Percentiles rank a stretch among this genome's conserved stretches.
Conservation (phyloP, 2,113 vertebrate species). For the Triplophysa rosa region DNA sequence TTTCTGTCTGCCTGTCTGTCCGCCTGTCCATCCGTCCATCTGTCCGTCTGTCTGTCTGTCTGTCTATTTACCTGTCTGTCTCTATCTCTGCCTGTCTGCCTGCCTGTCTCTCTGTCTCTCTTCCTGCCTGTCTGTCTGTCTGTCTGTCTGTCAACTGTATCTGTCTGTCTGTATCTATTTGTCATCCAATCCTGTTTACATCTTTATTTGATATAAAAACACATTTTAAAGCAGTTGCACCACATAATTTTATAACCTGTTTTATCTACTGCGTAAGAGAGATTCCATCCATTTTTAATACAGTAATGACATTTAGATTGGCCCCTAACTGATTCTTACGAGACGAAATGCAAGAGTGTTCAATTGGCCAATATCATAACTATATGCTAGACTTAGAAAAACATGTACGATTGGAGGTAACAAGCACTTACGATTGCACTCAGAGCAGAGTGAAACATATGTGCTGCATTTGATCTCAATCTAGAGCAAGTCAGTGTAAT, state of each 20-base stretch:
- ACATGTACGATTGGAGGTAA: background rate
- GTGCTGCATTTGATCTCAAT: slow-evolving; percentile 26
- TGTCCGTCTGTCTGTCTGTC: no score
- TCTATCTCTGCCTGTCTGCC: no score
- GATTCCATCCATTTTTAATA: background rate
- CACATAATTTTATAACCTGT: no score
- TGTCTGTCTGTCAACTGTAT: no score
- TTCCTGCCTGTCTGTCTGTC: no score
- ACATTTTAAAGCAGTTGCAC: background rate
- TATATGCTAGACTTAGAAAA: background rate
- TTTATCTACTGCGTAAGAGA: background rate
- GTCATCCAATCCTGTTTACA: no score
- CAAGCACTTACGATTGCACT: background rate
- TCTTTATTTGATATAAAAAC: no score
- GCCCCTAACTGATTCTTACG: background rate
- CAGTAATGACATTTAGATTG: background rate
- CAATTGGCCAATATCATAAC: background rate
- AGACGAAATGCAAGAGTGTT: background rate
- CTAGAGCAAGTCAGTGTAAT: background rate
- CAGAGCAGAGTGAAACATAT: background rate
- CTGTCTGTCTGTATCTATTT: no score
- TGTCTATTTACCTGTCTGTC: no score
- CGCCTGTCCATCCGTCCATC: no score
- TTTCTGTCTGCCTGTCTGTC: no score
- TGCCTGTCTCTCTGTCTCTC: background rate